Percentiles rank a stretch among this genome's conserved stretches.
These are phyloP conservation scores for Vanessa atalanta DNA, from an alignment of 1,140 invertebrate genomes.

Conservation along the genomic window DNA sequence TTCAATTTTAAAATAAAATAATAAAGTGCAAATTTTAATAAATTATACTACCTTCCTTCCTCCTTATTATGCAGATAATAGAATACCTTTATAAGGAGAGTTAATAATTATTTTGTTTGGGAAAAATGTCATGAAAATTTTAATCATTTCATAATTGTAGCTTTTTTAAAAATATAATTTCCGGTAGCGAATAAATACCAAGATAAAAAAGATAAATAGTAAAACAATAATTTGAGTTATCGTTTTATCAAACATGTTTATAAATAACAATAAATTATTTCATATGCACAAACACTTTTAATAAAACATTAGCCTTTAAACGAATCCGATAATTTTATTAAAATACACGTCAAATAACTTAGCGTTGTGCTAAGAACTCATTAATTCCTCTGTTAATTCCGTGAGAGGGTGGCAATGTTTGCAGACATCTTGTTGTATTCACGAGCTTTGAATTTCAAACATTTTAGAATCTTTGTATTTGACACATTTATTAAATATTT, in stretches of 20 bases:
- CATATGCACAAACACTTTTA: not conserved
- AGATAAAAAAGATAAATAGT: too few species aligned
- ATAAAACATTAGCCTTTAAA: conserved; percentile 1
- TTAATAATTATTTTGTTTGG: too few species aligned
- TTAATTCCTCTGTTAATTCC: conserved; percentile 32
- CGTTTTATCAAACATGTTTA: not conserved
- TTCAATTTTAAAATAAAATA: too few species aligned
- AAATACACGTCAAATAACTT: conserved; percentile 36
- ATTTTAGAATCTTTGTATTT: conserved; percentile 16
- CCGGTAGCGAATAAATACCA: too few species aligned
- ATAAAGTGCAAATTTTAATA: not conserved
- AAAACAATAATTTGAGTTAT: too few species aligned
- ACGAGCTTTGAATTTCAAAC: conserved; percentile 18
- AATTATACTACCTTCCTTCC: not conserved
- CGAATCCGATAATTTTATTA: conserved; percentile 24
- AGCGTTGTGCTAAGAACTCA: conserved; percentile 26
- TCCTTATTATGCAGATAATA: not conserved
- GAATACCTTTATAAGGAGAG: not conserved
- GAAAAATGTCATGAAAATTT: too few species aligned
- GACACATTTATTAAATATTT: not conserved
- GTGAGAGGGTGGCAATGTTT: conserved; percentile 31
- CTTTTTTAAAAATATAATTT: not conserved
- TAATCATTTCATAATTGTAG: not conserved
- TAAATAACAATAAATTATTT: not conserved
- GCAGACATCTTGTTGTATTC: conserved; percentile 26